A percentile compares a stretch with the other conserved stretches of the same genome.
These are phyloP conservation scores for Sapajus apella DNA, from an alignment of 2,113 vertebrate species.

Conservation along the genomic window DNA sequence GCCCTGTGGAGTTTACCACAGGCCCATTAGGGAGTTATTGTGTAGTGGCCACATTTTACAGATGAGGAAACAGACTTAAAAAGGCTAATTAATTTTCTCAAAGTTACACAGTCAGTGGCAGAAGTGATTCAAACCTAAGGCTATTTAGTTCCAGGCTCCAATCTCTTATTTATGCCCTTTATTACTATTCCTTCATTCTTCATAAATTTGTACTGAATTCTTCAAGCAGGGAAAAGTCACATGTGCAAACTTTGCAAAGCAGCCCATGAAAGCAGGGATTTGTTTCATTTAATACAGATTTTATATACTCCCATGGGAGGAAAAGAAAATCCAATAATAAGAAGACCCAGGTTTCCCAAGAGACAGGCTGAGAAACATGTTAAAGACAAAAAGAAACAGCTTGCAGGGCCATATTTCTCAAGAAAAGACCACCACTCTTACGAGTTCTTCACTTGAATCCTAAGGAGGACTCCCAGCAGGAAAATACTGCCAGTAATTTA, in stretches of 20 bases:
- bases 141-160: not conserved
- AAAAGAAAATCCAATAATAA: not conserved
- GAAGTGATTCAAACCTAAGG: not conserved
- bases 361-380: fast-evolving
- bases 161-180: not conserved
- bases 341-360: not conserved
- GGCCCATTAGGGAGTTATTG: not conserved
- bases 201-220: not conserved
- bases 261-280: no score
- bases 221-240: not conserved
- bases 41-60: not conserved
- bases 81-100: conserved; percentile 33
- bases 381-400: no score
- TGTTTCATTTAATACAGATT: not conserved
- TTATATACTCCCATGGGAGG: not conserved
- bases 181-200: not conserved
- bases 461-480: no score
- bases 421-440: fast-evolving
- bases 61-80: not conserved
- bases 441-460: not conserved
- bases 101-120: not conserved
- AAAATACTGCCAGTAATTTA: not conserved
- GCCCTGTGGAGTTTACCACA: not conserved
- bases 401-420: fast-evolving
- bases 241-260: not conserved